Evolutionary conservation across 2,113 vertebrate genomes (phyloP).

Genomic region (Helogale parvula): DNA sequence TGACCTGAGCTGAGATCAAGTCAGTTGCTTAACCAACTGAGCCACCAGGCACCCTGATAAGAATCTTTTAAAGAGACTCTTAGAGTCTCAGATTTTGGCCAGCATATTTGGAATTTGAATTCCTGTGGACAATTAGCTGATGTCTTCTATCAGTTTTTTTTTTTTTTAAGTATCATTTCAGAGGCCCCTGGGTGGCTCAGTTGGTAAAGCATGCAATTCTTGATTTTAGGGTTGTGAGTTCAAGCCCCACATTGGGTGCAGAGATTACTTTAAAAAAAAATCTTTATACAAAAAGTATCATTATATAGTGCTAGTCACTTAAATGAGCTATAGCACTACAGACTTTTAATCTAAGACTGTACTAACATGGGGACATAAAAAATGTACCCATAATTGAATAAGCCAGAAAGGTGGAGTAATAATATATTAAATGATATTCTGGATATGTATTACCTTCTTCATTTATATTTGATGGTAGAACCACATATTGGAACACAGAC

Average conservation of each 20-base stretch:
- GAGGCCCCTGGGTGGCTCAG: background rate
- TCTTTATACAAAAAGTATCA: background rate
- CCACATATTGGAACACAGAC: conserved; percentile 4
- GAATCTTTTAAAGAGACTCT: background rate
- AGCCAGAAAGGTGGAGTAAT: background rate
- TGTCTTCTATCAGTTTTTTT: background rate
- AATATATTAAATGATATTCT: conserved; percentile 28
- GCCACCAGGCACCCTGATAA: no score
- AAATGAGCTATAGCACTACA: conserved; percentile 24
- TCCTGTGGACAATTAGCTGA: background rate
- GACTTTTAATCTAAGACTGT: background rate
- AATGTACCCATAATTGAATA: background rate
- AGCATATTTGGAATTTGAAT: background rate
- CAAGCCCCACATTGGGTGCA: background rate
- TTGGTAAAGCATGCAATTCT: background rate
- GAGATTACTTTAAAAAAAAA: background rate
- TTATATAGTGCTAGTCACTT: background rate
- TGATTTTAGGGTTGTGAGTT: background rate
- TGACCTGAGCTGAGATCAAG: no score
- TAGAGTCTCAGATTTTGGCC: conserved; percentile 21
- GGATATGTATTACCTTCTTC: background rate
- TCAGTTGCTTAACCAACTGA: no score
- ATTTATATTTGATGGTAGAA: conserved; percentile 18
- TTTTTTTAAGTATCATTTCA: background rate
- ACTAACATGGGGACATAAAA: background rate